A percentile compares a stretch with the other conserved stretches of the same genome.
Evolutionary conservation across 1,140 invertebrate species (phyloP).

Genomic region (Formica selysi): DNA sequence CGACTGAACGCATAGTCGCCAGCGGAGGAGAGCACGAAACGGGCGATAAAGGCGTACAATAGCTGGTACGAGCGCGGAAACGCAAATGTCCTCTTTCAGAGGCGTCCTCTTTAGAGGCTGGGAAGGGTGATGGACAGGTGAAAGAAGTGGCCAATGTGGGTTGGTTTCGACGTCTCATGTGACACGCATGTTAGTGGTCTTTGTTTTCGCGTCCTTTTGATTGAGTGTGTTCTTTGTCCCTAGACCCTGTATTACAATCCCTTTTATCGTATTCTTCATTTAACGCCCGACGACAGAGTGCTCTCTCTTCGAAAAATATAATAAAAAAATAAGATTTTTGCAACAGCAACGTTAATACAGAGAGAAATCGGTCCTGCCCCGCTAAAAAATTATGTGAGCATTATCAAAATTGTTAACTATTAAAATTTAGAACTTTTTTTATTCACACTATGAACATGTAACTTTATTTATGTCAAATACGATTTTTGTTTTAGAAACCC

Average conservation of each 20-base stretch:
- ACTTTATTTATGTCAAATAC: neutral
- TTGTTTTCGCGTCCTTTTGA: slow-evolving; percentile 86
- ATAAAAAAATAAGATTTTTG: slow-evolving; percentile 1
- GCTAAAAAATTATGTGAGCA: neutral
- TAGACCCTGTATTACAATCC: slow-evolving; percentile 47
- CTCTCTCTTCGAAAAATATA: slow-evolving; percentile 36
- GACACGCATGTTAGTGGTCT: slow-evolving; percentile 83
- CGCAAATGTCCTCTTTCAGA: slow-evolving; percentile 80
- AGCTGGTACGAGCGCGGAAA: slow-evolving; percentile 76
- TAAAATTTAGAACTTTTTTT: neutral
- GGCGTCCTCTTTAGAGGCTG: slow-evolving; percentile 78
- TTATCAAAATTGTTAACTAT: slow-evolving; percentile 16
- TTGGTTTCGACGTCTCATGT: slow-evolving; percentile 85
- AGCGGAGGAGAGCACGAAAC: slow-evolving; percentile 63
- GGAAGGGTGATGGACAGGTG: slow-evolving; percentile 84
- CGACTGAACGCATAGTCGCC: slow-evolving; percentile 64
- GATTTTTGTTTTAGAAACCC: neutral
- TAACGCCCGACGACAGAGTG: slow-evolving; percentile 49
- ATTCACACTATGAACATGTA: neutral
- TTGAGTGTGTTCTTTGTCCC: slow-evolving; percentile 79
- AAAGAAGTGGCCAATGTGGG: slow-evolving; percentile 87
- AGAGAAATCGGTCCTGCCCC: neutral
- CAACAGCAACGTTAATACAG: neutral
- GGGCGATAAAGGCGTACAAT: slow-evolving; percentile 77
- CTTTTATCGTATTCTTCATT: slow-evolving; percentile 67